These are phyloP conservation scores for Chrysaora quinquecirrha DNA, from an alignment of 30 jellyfish, hydroid and myxozoan species.

Conservation along the genomic window DNA sequence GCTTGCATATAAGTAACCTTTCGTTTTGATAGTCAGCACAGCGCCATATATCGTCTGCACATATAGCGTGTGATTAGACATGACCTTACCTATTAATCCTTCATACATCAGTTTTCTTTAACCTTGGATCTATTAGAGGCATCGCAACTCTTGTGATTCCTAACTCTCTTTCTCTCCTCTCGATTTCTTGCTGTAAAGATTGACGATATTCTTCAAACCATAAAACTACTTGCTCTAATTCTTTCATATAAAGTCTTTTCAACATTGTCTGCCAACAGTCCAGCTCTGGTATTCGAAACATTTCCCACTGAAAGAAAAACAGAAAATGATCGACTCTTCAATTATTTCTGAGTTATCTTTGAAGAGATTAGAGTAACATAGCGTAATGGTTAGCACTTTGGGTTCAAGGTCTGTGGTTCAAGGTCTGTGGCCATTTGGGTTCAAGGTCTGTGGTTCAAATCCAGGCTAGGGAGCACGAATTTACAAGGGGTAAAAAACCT, in stretches of 20 bases:
- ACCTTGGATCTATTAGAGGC: conserved; percentile 57
- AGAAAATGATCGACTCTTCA: no score
- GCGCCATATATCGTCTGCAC: no score
- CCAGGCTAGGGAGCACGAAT: no score
- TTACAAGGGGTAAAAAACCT: no score
- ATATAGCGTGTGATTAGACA: not conserved
- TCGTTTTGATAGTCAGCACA: no score
- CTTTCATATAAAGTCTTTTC: conserved; percentile 93
- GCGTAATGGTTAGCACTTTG: no score
- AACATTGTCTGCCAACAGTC: conserved; percentile 99
- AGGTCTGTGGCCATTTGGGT: no score
- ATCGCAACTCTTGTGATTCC: conserved; percentile 53
- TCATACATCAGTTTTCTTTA: conserved; percentile 74
- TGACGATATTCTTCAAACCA: conserved; percentile 99
- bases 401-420: no score
- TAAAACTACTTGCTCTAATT: conserved; percentile 89
- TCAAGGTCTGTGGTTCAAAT: no score
- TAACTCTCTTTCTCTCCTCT: conserved; percentile 66
- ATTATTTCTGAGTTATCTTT: no score
- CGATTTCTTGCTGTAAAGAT: conserved; percentile 86
- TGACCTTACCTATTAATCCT: not conserved
- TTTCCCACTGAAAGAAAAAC: conserved; percentile 85
- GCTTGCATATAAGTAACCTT: no score
- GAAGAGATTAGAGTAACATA: no score
- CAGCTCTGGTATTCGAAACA: conserved; percentile 94